Percentiles rank a stretch among this genome's conserved stretches.
phyloP scores from a whole-genome alignment of 2,888 invertebrate genomes.

The Tyria jacobaeae region DNA sequence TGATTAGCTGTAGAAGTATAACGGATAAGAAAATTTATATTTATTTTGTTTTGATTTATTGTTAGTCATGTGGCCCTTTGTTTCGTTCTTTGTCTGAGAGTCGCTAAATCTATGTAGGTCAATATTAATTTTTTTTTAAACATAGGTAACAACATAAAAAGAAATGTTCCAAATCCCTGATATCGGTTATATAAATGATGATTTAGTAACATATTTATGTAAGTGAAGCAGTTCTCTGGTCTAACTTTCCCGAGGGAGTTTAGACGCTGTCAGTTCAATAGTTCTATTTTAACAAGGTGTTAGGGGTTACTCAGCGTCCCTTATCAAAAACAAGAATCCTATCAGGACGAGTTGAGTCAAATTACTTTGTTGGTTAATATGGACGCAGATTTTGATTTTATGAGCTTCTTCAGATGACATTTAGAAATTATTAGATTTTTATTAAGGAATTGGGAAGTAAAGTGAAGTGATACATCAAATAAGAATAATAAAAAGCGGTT shows the following conservation, averaged over 20 bases:
- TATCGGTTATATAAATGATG: not conserved
- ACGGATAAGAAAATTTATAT: too few species aligned
- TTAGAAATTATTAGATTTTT: too few species aligned
- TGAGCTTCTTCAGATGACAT: not conserved
- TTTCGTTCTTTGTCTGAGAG: too few species aligned
- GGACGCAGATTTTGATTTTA: not conserved
- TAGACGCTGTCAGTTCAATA: slow-evolving; percentile 6
- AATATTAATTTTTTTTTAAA: too few species aligned
- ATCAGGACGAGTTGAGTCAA: slow-evolving; percentile 4
- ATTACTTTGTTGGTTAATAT: not conserved
- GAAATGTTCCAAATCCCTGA: too few species aligned
- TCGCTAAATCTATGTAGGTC: too few species aligned
- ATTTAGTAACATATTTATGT: not conserved
- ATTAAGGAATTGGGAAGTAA: not conserved
- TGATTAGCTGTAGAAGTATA: too few species aligned
- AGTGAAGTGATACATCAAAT: not conserved
- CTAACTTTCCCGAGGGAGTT: not conserved
- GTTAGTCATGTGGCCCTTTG: too few species aligned
- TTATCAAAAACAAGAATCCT: slow-evolving; percentile 10
- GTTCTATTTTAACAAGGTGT: slow-evolving; percentile 8
- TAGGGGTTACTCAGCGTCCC: slow-evolving; percentile 7
- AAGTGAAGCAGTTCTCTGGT: not conserved
- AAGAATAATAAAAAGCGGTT: too few species aligned
- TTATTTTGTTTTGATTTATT: too few species aligned
- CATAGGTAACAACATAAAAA: too few species aligned